phyloP scores from a whole-genome alignment of 2,113 vertebrate genomes.

The Silurus glanis region DNA sequence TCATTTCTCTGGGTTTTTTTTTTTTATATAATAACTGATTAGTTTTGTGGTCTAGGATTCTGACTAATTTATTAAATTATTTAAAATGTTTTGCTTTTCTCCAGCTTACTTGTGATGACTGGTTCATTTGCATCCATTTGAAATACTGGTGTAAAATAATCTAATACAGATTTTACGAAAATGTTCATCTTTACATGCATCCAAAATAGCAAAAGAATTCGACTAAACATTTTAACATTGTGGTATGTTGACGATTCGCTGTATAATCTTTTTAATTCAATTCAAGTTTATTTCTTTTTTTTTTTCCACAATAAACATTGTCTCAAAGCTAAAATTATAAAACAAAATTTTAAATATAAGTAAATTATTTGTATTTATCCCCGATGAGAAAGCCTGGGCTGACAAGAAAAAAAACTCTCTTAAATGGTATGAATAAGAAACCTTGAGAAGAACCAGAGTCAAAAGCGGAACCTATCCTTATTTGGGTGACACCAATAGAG shows the following conservation, averaged over 20 bases:
- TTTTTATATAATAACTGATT: background rate
- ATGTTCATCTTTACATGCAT: background rate
- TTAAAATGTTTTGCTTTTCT: background rate
- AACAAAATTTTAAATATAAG: no score
- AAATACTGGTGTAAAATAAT: background rate
- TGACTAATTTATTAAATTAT: background rate
- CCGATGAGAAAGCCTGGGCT: no score
- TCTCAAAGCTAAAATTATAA: no score
- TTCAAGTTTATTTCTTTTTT: no score
- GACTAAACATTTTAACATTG: background rate
- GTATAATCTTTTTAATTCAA: background rate
- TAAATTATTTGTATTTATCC: no score
- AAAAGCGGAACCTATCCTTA: no score
- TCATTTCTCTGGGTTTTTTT: background rate
- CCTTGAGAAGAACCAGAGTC: no score
- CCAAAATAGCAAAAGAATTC: background rate
- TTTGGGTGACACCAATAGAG: no score
- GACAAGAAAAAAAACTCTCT: no score
- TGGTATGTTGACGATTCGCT: background rate
- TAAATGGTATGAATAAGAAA: no score
- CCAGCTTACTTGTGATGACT: background rate
- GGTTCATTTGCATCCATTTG: background rate
- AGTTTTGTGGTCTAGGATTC: background rate
- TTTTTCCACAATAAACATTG: no score
- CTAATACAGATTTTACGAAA: background rate